Conservation (phyloP, 2,797 vertebrate genomes). For the Monodelphis domestica region DNA sequence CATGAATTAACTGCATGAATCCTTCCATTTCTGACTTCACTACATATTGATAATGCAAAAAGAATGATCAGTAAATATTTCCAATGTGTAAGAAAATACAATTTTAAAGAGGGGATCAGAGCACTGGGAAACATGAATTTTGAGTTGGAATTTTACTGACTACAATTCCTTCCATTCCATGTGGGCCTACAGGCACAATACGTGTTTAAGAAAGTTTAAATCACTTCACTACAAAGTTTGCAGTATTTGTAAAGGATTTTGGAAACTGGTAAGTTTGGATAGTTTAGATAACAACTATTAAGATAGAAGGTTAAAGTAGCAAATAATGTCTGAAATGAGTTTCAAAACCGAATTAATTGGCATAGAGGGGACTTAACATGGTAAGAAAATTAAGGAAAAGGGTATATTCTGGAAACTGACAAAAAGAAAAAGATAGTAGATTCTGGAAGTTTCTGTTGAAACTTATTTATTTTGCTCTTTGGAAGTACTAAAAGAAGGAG, state of each 20-base stretch:
- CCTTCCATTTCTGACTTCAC: background rate
- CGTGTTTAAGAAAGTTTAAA: background rate
- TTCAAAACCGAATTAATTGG: background rate
- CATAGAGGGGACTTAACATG: background rate
- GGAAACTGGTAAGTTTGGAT: background rate
- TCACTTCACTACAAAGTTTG: background rate
- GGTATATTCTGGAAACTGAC: background rate
- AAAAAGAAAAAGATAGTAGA: background rate
- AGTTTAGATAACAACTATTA: no score
- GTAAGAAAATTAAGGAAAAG: background rate
- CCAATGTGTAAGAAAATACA: background rate
- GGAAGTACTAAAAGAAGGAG: conserved; percentile 16
- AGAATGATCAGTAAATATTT: background rate
- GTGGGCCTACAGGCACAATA: background rate
- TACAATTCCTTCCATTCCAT: background rate
- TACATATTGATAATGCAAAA: background rate
- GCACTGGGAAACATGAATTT: background rate
- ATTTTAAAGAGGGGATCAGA: background rate
- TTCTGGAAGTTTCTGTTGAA: background rate
- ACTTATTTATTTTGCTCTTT: background rate
- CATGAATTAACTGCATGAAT: background rate
- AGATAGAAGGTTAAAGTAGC: background rate
- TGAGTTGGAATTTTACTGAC: background rate
- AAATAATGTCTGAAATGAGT: background rate
- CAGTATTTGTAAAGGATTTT: conserved; percentile 8